phyloP scores from a whole-genome alignment of 2,797 vertebrate species.

The Hylomyscus alleni region DNA sequence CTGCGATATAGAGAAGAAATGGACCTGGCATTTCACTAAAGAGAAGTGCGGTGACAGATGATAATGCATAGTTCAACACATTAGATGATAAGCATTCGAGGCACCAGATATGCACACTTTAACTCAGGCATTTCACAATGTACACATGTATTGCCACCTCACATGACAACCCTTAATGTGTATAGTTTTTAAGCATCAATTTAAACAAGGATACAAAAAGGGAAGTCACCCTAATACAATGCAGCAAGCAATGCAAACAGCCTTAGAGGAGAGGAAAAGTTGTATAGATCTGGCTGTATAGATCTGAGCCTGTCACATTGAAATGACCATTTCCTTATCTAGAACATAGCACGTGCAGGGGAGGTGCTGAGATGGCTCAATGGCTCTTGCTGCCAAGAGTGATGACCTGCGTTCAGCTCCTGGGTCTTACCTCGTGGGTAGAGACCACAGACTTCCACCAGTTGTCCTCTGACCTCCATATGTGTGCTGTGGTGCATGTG shows the following conservation, averaged over 20 bases:
- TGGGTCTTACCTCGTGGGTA: background rate
- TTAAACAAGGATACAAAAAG: background rate
- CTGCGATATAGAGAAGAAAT: background rate
- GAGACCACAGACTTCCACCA: background rate
- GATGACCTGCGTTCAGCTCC: background rate
- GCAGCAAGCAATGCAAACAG: background rate
- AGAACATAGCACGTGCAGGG: background rate
- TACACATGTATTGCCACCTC: background rate
- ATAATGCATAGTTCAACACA: background rate
- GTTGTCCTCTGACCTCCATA: background rate
- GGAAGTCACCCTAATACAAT: background rate
- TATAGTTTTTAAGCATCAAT: background rate
- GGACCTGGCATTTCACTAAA: background rate
- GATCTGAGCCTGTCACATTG: background rate
- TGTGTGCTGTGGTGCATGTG: background rate
- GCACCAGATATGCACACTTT: background rate
- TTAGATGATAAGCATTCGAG: background rate
- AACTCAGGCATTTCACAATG: background rate
- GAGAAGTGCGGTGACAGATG: background rate
- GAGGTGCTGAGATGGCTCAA: background rate
- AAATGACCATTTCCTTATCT: slow-evolving; percentile 19
- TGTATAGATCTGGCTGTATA: background rate
- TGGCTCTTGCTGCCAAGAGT: background rate
- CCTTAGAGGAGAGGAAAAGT: background rate
- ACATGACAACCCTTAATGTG: background rate